Base-by-base conservation (phyloP, 2,113 vertebrate genomes). In the Speoplatyrhinus poulsoni region DNA sequence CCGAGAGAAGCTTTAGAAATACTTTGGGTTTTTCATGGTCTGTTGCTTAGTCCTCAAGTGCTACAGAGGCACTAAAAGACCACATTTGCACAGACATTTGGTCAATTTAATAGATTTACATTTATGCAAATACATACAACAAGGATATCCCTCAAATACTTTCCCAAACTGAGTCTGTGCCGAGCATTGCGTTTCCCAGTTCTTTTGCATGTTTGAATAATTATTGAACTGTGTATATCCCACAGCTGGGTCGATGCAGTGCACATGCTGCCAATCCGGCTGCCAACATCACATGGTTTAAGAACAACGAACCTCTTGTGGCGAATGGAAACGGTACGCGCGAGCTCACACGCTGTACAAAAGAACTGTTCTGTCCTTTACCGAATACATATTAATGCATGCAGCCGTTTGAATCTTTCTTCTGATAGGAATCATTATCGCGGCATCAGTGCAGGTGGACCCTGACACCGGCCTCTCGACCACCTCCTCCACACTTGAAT, bases 201-300 rank as follows among this genome's bases (percentile, higher is more conserved):
- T 15, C 13, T 6, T 50, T 9, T 11, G 48, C 17, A 50, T 36
- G 19, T 66, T 60, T 75, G 17, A 72, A 5, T 73, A 84, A 68
- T 83, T 73, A 65, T 10, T 86, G 16, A n/a, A 9, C 0, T 19
- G 19, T 48, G 6, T 54, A 55, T 65, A 46, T 62, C 61, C 57
- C 46, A 59, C 92, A 99, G 97, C 86, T 99, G 0, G 96, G 95
- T 11, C 85, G 91, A 58, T 99, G 97, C 3, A 33, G 93, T 78
- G 90, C 95, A 3, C 82, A 90, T 77, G 93, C 94, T 0, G 93
- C 95, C 77, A 95, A 94, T 69, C 97, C 97, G 0, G 85, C 92
- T 53, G 94, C 92, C 75, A 93, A 93, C 12, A 91, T 98, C 72
- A 95, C 90, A 0, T 99, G 97, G 97, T 91, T 94, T 60, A 94